Base-by-base conservation (phyloP, 2,797 vertebrate genomes). In the Toxotes lorentzi region DNA sequence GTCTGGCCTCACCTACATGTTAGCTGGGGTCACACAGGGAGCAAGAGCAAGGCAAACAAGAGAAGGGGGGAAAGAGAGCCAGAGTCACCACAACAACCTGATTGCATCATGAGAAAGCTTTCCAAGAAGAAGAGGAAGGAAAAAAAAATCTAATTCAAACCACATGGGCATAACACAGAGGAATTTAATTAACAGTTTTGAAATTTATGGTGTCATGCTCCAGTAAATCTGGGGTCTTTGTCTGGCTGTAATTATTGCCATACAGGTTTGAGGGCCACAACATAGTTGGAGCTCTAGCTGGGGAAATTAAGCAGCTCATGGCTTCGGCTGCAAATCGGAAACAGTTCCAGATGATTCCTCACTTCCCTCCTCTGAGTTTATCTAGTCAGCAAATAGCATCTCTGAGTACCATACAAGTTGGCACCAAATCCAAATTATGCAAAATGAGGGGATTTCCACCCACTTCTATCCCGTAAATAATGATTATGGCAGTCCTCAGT, bases 141-240 rank as follows among this genome's bases (percentile, higher is more conserved):
- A 27, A 14, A 38, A 65, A 57, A 32, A 17, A 38, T 69, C 67
- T 71, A 93, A 95, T 88, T 83, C 35, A 89, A 91, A 90, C 89
- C 93, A 94, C 83, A 93, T 93, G 91, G 86, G 82, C 80, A 83
- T 83, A 86, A 87, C 89, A 86, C 85, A 91, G 81, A 89, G 88
- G 89, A 90, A 89, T 94, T 93, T 91, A 90, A 95, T 95, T 90
- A 92, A 89, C 86, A 86, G 82, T 84, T 88, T 85, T 66, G 61
- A 88, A 89, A 93, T 94, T 91, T 90, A 94, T 83, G 90, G 89
- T 75, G 88, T 89, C 84, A 69, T 56, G 79, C 90, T 79, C 76
- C 81, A 91, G 84, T 89, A 92, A 94, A 92, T 92, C 81, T 90
- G 85, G 62, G 85, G 69, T 81, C 86, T 93, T 91, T 90, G 85